These are phyloP conservation scores for Gopherus evgoodei DNA, from an alignment of 2,113 vertebrate species.

Conservation along the genomic window DNA sequence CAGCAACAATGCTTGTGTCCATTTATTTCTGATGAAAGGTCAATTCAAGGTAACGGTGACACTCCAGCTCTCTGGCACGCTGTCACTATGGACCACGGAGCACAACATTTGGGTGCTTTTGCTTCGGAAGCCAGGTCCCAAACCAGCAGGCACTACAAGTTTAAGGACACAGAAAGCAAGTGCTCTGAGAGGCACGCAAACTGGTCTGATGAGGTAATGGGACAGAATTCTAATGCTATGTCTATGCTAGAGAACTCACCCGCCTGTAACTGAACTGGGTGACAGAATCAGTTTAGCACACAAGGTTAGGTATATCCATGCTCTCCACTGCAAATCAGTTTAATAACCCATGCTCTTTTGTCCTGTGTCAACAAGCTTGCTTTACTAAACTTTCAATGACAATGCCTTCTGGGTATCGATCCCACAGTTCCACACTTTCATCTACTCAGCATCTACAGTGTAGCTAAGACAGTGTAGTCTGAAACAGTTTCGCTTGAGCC, in stretches of 20 bases:
- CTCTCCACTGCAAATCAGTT: conserved; percentile 38
- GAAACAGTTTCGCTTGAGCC: background rate
- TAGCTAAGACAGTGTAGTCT: background rate
- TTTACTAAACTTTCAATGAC: conserved; percentile 51
- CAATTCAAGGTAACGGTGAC: background rate
- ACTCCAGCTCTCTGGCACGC: background rate
- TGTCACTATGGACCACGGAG: fast-evolving
- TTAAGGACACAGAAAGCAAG: fast-evolving
- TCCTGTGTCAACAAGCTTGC: conserved; percentile 45
- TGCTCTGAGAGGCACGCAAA: background rate
- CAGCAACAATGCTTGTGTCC: fast-evolving
- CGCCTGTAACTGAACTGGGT: background rate
- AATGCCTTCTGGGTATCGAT: conserved; percentile 33
- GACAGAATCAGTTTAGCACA: conserved; percentile 56
- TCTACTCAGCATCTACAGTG: fast-evolving
- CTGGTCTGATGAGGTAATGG: background rate
- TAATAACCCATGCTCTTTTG: conserved; percentile 59
- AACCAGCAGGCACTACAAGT: background rate
- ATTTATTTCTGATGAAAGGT: background rate
- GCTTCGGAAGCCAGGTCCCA: fast-evolving
- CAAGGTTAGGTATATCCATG: conserved; percentile 48
- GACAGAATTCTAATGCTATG: background rate
- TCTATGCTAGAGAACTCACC: conserved; percentile 24
- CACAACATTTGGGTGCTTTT: fast-evolving
- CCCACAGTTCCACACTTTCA: conserved; percentile 35